Percentiles rank a stretch among this genome's conserved stretches.
These are phyloP conservation scores for Ditula angustiorana DNA, from an alignment of 2,888 invertebrate species.

Conservation along the genomic window DNA sequence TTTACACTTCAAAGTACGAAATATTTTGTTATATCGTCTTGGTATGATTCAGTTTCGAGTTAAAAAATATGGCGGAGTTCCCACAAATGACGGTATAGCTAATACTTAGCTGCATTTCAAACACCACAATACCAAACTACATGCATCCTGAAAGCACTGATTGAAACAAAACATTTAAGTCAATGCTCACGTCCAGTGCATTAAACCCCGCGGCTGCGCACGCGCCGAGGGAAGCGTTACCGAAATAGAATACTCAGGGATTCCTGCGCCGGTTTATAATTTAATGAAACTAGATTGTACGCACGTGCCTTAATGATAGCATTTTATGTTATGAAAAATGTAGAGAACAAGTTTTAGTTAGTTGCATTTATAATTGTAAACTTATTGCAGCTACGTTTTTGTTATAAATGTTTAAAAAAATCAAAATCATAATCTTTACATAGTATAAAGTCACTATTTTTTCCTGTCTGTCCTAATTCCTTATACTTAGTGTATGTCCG, in stretches of 20 bases:
- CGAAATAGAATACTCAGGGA: constrained; percentile 72
- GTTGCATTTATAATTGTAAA: background rate
- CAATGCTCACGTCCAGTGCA: constrained; percentile 56
- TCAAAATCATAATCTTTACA: too few relatives aligned
- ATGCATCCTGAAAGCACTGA: constrained; percentile 12
- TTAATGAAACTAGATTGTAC: constrained; percentile 44
- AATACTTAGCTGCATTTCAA: too few relatives aligned
- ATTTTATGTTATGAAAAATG: constrained; percentile 37
- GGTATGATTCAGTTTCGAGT: too few relatives aligned
- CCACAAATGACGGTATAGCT: too few relatives aligned
- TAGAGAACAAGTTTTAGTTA: background rate
- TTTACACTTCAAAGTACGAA: too few relatives aligned
- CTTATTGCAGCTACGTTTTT: too few relatives aligned
- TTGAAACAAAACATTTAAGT: constrained; percentile 40
- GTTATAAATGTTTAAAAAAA: too few relatives aligned
- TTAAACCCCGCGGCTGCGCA: constrained; percentile 61
- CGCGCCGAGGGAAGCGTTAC: constrained; percentile 66
- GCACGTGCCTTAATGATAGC: constrained; percentile 44
- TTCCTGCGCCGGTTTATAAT: constrained; percentile 54
- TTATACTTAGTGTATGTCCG: too few relatives aligned
- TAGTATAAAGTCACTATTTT: too few relatives aligned
- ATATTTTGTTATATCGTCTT: too few relatives aligned
- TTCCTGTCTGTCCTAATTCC: too few relatives aligned
- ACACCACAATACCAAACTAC: background rate
- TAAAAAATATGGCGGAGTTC: too few relatives aligned